phyloP scores from a whole-genome alignment of 2,888 invertebrate genomes.

The Megalurothrips usitatus region DNA sequence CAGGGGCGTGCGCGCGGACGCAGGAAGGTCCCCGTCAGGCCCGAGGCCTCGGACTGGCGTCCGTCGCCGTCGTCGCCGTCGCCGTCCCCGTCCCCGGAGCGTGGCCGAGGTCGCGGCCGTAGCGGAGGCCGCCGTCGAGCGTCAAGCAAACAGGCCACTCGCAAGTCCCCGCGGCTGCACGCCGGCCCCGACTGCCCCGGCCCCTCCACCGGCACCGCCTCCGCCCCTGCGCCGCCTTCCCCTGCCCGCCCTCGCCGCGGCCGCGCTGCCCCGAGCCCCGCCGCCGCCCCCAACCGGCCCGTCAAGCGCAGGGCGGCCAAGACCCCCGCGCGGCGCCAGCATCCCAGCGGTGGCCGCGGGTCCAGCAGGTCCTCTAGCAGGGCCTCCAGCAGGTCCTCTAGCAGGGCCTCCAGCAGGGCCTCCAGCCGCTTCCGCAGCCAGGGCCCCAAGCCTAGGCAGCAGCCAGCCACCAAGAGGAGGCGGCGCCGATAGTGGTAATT shows the following conservation, averaged over 20 bases:
- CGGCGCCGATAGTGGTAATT: neutral
- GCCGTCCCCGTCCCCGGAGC: neutral
- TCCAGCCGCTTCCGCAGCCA: too few species aligned
- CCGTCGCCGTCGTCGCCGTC: neutral
- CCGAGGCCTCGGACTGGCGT: neutral
- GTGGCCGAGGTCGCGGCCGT: neutral
- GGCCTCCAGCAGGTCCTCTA: neutral
- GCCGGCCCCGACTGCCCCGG: neutral
- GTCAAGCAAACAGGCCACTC: neutral
- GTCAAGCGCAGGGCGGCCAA: neutral
- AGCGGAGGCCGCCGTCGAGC: neutral
- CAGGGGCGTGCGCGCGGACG: neutral
- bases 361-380: neutral
- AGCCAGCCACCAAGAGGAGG: neutral
- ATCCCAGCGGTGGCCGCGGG: neutral
- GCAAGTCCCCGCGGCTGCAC: neutral
- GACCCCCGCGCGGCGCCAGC: neutral
- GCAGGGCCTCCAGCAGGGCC: neutral
- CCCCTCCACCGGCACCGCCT: neutral
- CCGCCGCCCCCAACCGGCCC: neutral
- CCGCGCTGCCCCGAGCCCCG: neutral
- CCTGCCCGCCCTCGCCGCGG: neutral
- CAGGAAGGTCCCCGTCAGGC: neutral
- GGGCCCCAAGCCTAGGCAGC: neutral
- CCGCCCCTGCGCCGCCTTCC: neutral